Base-by-base conservation (phyloP, 2,797 vertebrate species). In the Lophius americanus region DNA sequence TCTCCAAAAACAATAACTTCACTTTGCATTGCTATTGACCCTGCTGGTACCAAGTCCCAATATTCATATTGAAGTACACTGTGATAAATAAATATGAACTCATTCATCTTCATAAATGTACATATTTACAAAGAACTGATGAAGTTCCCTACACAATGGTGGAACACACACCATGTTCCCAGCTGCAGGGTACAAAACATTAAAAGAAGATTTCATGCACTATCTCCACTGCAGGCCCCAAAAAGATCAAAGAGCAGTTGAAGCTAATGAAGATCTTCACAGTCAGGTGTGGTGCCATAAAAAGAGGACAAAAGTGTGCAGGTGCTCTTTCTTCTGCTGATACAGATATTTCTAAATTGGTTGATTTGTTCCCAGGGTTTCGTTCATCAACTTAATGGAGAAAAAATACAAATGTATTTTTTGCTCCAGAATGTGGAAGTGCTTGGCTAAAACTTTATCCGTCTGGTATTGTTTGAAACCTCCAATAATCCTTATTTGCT, bases 181-280 rank as follows among this genome's bases (percentile, higher is more conserved):
- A 77, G 73, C 63, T 85, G 81, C 80, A 70, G 69, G 65, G 64
- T 91, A 88, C 73, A 91, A 90, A 91, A 91, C 83, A 87, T 89
- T 77, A 78, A 84, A 86, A 80, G 62, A 37, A 74, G 83, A 64
- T 67, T 67, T 66, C 71, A 61, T 66, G 61, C 76, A 64, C 71
- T 44, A 57, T 85, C 68, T 61, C n/a, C 73, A 77, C 78, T 73
- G 71, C 68, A 67, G 80, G 68, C 75, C 75, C 23, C 59, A 72
- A 56, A 51, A 41, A 48, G 69, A 83, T 84, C 75, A 60, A 23
- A 60, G 79, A 73, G 67, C 78, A 75, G 63, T 76, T 50, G 71
- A 76, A 78, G 76, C 72, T 61, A n/a, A 58, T 51, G 67, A 69
- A 61, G 76, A 84, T 75, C 64, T 79, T 78, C 42, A 52, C 36